Conservation (phyloP, 2,113 vertebrate species). For the Castor canadensis region DNA sequence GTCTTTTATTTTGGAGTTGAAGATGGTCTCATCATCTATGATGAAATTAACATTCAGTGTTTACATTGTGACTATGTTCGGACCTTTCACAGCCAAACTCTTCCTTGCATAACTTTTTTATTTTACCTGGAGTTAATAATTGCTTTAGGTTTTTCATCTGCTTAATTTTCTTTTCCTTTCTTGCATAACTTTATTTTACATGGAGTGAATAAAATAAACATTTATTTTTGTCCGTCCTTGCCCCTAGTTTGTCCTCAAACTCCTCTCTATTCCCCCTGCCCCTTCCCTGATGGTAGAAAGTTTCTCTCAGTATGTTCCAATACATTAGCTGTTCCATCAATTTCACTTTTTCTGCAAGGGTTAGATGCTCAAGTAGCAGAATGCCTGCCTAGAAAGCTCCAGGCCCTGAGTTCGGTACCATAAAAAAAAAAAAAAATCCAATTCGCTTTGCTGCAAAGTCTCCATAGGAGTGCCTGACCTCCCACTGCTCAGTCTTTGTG, state of each 20-base stretch:
- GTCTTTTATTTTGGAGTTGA: slow-evolving; percentile 36
- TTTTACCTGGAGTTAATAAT: slow-evolving; percentile 26
- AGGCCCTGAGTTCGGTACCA: too few species aligned
- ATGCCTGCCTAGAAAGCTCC: too few species aligned
- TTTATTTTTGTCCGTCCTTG: background rate
- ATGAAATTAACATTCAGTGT: background rate
- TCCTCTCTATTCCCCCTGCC: background rate
- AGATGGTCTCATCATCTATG: background rate
- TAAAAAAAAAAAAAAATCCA: too few species aligned
- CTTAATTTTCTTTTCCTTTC: background rate
- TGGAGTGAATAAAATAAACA: background rate
- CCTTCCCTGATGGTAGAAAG: background rate
- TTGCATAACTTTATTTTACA: background rate
- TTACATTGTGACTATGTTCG: background rate
- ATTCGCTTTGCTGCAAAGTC: background rate
- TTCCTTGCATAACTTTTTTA: slow-evolving; percentile 14
- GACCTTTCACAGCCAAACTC: background rate
- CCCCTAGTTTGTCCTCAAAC: background rate
- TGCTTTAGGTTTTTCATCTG: slow-evolving; percentile 34
- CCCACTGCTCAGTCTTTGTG: background rate
- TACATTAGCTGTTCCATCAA: background rate
- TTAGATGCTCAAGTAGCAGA: too few species aligned
- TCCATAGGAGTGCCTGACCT: background rate
- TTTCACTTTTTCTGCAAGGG: too few species aligned
- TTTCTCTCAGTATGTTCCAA: background rate